Conservation (phyloP, 2,888 invertebrate genomes). For the Graphium colonna region DNA sequence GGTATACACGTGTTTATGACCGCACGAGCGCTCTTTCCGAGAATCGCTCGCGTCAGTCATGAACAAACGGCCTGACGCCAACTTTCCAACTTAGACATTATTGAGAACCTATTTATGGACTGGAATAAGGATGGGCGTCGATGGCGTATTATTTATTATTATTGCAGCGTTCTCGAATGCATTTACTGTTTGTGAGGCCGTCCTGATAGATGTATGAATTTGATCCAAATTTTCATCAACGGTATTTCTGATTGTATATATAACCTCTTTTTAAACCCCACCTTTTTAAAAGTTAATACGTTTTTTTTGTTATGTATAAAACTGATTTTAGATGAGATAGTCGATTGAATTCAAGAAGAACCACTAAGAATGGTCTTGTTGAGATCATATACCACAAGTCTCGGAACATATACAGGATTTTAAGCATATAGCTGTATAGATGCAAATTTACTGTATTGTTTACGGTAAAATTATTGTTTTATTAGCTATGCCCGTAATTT, state of each 20-base stretch:
- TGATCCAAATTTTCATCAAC: background rate
- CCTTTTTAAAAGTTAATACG: background rate
- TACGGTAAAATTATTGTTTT: no score
- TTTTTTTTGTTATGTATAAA: background rate
- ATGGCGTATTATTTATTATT: background rate
- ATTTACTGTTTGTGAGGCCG: background rate
- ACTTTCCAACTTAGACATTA: conserved; percentile 7
- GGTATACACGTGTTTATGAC: conserved; percentile 22
- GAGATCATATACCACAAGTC: no score
- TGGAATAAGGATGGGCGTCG: background rate
- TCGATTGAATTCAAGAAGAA: no score
- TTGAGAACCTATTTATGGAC: background rate
- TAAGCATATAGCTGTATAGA: no score
- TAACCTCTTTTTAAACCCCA: background rate
- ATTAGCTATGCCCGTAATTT: no score
- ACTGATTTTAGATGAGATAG: no score
- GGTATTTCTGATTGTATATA: background rate
- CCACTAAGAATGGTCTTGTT: no score
- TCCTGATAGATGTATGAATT: background rate
- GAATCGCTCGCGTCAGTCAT: conserved; percentile 13
- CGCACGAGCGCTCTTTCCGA: conserved; percentile 13
- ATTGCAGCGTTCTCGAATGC: background rate
- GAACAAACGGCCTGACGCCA: conserved; percentile 2
- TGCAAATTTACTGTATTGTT: no score
- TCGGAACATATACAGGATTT: no score